A percentile compares a stretch with the other conserved stretches of the same genome.
Conservation (phyloP, 2,797 vertebrate species). For the Peromyscus melanophrys region DNA sequence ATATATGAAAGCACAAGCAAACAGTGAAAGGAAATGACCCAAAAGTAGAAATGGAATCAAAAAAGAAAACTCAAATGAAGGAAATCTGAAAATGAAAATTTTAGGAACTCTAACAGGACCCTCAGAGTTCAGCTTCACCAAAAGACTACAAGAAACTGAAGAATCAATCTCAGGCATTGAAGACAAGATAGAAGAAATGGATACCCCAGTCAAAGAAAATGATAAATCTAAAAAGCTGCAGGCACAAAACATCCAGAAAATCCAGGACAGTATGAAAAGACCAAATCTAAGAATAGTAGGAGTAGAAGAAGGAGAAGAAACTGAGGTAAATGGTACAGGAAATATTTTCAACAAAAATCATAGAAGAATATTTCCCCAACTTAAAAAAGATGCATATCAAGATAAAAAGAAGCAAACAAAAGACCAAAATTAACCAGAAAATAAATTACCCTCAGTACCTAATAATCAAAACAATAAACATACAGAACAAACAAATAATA, state of each 20-base stretch:
- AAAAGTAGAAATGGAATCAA: not conserved
- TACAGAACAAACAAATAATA: too few species aligned
- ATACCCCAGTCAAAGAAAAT: not conserved
- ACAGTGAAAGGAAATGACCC: not conserved
- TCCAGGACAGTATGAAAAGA: not conserved
- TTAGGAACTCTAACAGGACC: not conserved
- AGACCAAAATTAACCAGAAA: too few species aligned
- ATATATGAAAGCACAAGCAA: not conserved
- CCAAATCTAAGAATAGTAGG: not conserved
- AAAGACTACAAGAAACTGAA: not conserved
- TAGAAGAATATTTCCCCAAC: too few species aligned
- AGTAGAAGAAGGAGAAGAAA: not conserved
- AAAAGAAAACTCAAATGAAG: not conserved
- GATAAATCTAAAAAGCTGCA: not conserved
- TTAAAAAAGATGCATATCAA: too few species aligned
- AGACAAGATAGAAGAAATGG: not conserved
- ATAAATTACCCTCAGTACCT: too few species aligned
- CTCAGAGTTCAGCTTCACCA: not conserved
- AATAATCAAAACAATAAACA: too few species aligned
- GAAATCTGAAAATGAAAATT: not conserved
- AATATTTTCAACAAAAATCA: not conserved
- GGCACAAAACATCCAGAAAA: not conserved
- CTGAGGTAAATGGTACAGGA: not conserved
- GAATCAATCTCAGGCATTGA: not conserved
- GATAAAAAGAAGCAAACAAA: too few species aligned